Evolutionary conservation across 2,113 vertebrate species (phyloP).

Genomic region (Cinclus mexicanus): DNA sequence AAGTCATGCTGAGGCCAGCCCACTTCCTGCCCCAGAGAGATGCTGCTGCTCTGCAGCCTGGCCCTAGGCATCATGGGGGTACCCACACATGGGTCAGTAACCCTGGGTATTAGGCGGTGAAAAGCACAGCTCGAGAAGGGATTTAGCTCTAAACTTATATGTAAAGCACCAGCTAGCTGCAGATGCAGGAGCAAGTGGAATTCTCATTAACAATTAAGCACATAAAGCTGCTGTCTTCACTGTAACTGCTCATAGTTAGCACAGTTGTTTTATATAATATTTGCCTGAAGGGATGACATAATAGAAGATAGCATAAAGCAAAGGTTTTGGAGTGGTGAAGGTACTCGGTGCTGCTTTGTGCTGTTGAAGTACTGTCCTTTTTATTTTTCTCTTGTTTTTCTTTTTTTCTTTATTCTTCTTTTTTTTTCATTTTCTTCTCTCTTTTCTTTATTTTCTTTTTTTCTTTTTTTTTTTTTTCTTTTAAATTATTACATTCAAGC

Average conservation of each 20-base stretch:
- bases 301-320: background rate
- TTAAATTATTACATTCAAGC: background rate
- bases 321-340: background rate
- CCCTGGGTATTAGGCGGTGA: background rate
- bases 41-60: background rate
- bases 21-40: slow-evolving; percentile 16
- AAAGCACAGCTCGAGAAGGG: accelerated
- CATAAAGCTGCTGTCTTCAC: background rate
- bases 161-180: background rate
- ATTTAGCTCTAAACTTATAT: background rate
- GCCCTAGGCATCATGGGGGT: accelerated
- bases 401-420: background rate
- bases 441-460: background rate
- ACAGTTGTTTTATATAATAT: accelerated
- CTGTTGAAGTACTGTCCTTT: background rate
- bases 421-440: background rate
- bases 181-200: background rate
- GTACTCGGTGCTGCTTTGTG: background rate
- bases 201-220: background rate
- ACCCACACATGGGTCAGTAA: background rate
- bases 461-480: background rate
- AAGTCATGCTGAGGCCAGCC: background rate
- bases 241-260: background rate
- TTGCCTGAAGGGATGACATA: background rate
- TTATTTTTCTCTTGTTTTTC: background rate